Conservation (phyloP, 2,113 vertebrate species). For the Casuarius casuarius region DNA sequence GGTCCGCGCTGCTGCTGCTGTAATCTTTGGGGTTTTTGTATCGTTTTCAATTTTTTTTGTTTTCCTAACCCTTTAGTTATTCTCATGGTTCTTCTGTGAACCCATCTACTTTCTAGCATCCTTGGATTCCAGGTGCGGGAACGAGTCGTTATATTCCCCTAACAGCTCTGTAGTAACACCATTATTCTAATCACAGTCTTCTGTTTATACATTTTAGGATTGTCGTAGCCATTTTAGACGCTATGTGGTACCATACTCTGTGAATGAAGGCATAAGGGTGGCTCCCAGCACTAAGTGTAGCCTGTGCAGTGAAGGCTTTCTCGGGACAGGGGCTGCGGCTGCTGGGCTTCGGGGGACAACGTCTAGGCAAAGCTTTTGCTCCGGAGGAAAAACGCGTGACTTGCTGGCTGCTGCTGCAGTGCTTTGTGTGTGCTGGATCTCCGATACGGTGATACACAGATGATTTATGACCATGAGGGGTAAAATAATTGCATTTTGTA, state of each 20-base stretch:
- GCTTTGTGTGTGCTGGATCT: neutral
- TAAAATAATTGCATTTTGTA: neutral
- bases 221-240: neutral
- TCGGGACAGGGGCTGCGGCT: neutral
- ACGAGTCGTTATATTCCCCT: neutral
- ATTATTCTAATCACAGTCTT: neutral
- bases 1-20: neutral
- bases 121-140: fast-evolving
- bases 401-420: neutral
- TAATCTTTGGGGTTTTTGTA: neutral
- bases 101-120: neutral
- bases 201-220: neutral
- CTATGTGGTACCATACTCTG: fast-evolving
- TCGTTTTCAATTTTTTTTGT: neutral
- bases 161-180: neutral
- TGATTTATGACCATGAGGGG: neutral
- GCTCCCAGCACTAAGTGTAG: neutral
- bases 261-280: neutral
- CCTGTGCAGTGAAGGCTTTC: neutral
- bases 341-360: neutral
- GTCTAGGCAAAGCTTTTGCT: neutral
- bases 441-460: neutral
- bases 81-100: neutral
- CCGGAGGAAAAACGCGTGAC: neutral
- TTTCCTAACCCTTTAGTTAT: neutral